Conservation (phyloP, 2,888 invertebrate species). For the Drosophila limbata region DNA sequence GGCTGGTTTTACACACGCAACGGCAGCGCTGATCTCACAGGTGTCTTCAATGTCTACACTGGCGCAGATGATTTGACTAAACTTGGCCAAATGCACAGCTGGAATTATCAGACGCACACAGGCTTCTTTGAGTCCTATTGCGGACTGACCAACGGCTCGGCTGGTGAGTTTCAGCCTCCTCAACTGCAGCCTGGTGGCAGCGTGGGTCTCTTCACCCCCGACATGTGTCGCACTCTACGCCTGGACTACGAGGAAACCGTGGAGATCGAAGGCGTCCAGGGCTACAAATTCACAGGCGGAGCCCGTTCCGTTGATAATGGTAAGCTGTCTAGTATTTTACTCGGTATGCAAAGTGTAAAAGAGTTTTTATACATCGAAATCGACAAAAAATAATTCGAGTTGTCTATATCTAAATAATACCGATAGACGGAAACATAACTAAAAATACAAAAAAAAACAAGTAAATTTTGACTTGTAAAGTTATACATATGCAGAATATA, state of each 20-base stretch:
- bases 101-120: conserved; percentile 89
- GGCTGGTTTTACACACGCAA: conserved; percentile 95
- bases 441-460: too few relatives aligned
- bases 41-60: conserved; percentile 91
- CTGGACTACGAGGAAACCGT: conserved; percentile 88
- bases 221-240: conserved; percentile 90
- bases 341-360: background rate
- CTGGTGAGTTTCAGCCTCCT: conserved; percentile 92
- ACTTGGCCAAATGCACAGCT: conserved; percentile 89
- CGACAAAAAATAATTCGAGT: too few relatives aligned
- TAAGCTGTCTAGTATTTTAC: conserved; percentile 65
- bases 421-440: too few relatives aligned
- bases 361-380: too few relatives aligned
- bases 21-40: conserved; percentile 90
- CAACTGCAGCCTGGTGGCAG: conserved; percentile 87
- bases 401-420: too few relatives aligned
- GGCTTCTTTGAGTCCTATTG: conserved; percentile 87
- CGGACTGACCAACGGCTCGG: conserved; percentile 89
- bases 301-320: conserved; percentile 90
- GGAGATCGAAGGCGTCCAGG: conserved; percentile 87
- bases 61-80: conserved; percentile 88
- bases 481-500: too few relatives aligned
- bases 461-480: too few relatives aligned
- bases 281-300: conserved; percentile 89
- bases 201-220: conserved; percentile 90